Evolutionary conservation across 2,113 vertebrate genomes (phyloP).

Genomic region (Capreolus pygargus): DNA sequence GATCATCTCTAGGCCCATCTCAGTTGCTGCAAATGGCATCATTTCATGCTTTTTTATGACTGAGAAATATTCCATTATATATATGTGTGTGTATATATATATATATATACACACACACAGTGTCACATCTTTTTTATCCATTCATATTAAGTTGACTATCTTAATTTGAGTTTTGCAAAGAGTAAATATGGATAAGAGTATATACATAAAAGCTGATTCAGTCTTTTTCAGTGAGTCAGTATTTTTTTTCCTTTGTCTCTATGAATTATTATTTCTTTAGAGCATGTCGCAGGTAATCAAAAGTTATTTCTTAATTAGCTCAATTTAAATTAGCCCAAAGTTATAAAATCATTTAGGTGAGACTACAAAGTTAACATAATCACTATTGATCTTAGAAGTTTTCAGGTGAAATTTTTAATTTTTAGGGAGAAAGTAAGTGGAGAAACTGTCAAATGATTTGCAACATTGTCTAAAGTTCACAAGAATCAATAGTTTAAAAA

Average conservation of each 20-base stretch:
- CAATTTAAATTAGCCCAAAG: background rate
- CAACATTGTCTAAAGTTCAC: background rate
- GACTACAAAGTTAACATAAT: background rate
- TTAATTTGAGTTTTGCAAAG: slow-evolving; percentile 14
- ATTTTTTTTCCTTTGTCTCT: background rate
- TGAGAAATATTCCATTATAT: background rate
- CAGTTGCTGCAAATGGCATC: background rate
- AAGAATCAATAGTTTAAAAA: background rate
- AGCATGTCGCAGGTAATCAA: background rate
- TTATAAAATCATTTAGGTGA: background rate
- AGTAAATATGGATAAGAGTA: background rate
- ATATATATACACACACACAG: background rate
- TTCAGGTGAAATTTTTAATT: background rate
- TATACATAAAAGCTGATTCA: background rate
- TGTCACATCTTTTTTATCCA: background rate
- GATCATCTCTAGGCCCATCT: background rate
- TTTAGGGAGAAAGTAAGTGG: background rate
- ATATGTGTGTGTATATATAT: background rate
- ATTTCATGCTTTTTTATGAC: background rate
- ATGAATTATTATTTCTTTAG: background rate
- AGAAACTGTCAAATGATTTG: background rate
- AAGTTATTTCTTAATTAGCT: background rate
- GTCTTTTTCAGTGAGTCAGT: background rate
- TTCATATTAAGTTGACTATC: background rate
- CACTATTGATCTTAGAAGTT: background rate